Evolutionary conservation across 2,113 vertebrate genomes (phyloP), one percentile per base, ranked within the genome.

Genomic region (Miniopterus natalensis): DNA sequence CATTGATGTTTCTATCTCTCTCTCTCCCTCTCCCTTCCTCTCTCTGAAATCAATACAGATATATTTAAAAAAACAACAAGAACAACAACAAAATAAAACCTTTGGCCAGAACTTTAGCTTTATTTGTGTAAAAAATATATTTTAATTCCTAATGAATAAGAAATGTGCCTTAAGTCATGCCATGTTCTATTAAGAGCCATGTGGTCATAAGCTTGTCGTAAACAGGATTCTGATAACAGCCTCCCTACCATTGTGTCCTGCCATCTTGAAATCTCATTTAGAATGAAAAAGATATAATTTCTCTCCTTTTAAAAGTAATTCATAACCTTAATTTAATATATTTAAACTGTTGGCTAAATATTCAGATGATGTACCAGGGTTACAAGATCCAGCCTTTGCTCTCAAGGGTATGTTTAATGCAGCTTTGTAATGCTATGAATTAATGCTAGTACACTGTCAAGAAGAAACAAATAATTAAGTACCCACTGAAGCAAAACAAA

Each of bases 401-500:
- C 79, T 89, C 86, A 83, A 79, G 81, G 40, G 88, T 12, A 88
- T 49, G 18, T 79, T 84, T 87, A 93, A 95, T 80, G 66, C 53
- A 61, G 55, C 36, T 96, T 94, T 78, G 88, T 86, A 74, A 95
- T 79, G 61, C 88, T 87, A 65, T 83, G 81, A 96, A 97, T 97
- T 96, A 94, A 95, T 97, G 95, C 84, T 83, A 88, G 66, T 84
- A 90, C 63, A 78, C 73, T 92, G 92, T 97, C 90, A 96, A 85
- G 92, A 97, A 94, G 87, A 95, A 0, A 91, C 93, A 97, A 97
- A 96, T 97, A 97, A 95, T 80, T 97, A 98, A 96, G 84, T 45
- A 91, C 15, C 79, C 21, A 88, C 0, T 59, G 61, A 98, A 95
- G 27, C 17, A 95, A 97, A 98, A 96, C 96, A 96, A 92, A 89